Percentiles rank a stretch among this genome's conserved stretches.
These are phyloP conservation scores for Gadus macrocephalus DNA, from an alignment of 2,113 vertebrate genomes.

Conservation along the genomic window DNA sequence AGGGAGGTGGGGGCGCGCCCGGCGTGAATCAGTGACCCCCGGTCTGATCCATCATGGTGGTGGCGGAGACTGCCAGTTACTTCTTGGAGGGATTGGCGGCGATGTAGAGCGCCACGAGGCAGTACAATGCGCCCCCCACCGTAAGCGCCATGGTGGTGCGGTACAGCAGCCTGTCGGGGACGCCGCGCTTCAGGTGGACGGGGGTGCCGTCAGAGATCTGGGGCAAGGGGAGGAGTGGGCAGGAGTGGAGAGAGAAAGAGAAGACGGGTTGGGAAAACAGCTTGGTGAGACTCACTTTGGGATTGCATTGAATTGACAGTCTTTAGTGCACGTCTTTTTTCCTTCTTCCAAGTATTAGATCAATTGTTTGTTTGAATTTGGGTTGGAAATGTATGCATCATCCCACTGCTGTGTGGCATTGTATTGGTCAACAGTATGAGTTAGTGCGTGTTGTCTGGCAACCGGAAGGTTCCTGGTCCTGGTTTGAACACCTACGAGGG, in stretches of 20 bases:
- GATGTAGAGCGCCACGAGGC: constrained; percentile 87
- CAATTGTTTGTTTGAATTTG: too few species aligned
- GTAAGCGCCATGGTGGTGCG: constrained; percentile 97
- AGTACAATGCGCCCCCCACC: constrained; percentile 87
- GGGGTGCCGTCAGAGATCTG: constrained; percentile 83
- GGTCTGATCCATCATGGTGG: neutral
- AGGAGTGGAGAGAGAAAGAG: constrained; percentile 29
- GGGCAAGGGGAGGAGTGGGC: neutral
- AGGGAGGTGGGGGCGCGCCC: neutral
- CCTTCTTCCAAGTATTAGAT: too few species aligned
- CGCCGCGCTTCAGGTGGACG: constrained; percentile 85
- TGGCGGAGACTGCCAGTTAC: constrained; percentile 22
- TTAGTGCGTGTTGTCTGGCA: too few species aligned
- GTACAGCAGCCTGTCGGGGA: constrained; percentile 88
- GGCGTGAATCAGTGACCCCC: neutral
- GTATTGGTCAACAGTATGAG: too few species aligned
- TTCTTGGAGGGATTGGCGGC: constrained; percentile 79
- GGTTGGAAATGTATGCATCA: too few species aligned
- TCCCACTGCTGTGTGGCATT: too few species aligned
- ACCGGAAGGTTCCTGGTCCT: too few species aligned
- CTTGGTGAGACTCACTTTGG: neutral
- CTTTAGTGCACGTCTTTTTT: neutral
- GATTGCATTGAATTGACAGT: neutral
- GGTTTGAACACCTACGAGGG: too few species aligned
- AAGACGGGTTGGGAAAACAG: neutral